These are phyloP conservation scores for Heliocidaris erythrogramma DNA, from an alignment of 35 echinoderm and acorn worm species.

Conservation along the genomic window DNA sequence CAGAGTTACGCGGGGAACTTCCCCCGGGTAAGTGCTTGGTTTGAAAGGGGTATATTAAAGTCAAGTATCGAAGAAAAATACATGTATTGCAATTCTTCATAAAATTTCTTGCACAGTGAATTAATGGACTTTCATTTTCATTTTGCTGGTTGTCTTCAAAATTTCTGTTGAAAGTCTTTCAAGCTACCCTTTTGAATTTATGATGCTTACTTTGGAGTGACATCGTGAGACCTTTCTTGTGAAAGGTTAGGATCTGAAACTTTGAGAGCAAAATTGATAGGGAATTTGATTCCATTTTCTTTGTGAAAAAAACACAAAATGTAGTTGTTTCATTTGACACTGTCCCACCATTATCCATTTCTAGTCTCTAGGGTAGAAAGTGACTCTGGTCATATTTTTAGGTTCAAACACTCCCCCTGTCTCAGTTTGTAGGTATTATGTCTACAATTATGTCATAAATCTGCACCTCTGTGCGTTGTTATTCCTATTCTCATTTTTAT, in stretches of 20 bases:
- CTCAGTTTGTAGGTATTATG: not conserved
- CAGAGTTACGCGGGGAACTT: too few relatives aligned
- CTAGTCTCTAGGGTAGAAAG: not conserved
- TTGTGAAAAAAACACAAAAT: not conserved
- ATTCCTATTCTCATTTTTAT: not conserved
- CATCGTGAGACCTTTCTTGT: not conserved
- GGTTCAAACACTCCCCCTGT: not conserved
- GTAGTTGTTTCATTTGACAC: not conserved
- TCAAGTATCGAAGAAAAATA: too few relatives aligned
- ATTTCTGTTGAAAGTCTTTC: too few relatives aligned
- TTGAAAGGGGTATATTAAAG: too few relatives aligned
- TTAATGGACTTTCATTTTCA: too few relatives aligned
- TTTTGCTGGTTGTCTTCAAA: too few relatives aligned
- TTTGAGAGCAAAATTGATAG: not conserved
- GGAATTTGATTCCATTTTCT: not conserved
- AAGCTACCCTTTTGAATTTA: not conserved
- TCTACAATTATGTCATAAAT: not conserved
- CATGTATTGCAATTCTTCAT: too few relatives aligned
- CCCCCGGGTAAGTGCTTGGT: too few relatives aligned
- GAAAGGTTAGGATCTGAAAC: conserved; percentile 10
- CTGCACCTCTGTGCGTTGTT: not conserved
- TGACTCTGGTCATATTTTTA: not conserved
- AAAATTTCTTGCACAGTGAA: too few relatives aligned
- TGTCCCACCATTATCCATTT: not conserved
- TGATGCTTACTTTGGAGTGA: not conserved